Base-by-base conservation (phyloP, 2,797 vertebrate species). In the Karalla daura region DNA sequence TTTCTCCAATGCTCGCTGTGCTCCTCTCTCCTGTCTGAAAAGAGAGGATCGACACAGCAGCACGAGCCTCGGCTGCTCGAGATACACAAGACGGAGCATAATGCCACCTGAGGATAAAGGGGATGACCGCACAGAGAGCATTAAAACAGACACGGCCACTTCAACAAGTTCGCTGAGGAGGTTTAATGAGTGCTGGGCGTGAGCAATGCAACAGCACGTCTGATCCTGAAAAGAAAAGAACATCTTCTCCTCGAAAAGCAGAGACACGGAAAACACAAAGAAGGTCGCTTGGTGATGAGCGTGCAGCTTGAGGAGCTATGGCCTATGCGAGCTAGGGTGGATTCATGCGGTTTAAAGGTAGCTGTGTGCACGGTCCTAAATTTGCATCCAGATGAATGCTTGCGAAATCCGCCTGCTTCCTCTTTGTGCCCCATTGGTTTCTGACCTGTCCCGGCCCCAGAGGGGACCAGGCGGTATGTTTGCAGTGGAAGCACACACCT, bases 111-210 rank as follows among this genome's bases (percentile, higher is more conserved):
- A 60, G 65, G 30, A 24, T 6, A 4, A 47, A 13, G 5, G n/a
- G 24, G 24, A 59, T 13, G 52, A 54, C 36, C 27, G 20, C 52
- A 52, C 58, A 51, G 28, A 6, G 28, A 63, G 44, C 39, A 12
- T 13, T 5, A 27, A 39, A 23, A 35, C 23, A 39, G 25, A 43
- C 27, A 49, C 30, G 14, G 14, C 18, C 11, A 27, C 46, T 21
- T n/a, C 45, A 23, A 15, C 60, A 36, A 7, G 30, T 20, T 39
- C 2, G 11, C n/a, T 8, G n/a, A 36, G 30, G 35, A 39, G 45
- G 7, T 24, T 50, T 10, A 1, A 12, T 13, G 36, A 47, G 37
- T 2, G 33, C 2, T 12, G 18, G 7, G 9, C 27, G n/a, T n/a
- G n/a, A n/a, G n/a, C n/a, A n/a, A n/a, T n/a, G n/a, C n/a, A n/a